Percentiles rank a stretch among this genome's conserved stretches.
These are phyloP conservation scores for Drosophila tripunctata DNA, from an alignment of 2,888 invertebrate species.

Conservation along the genomic window DNA sequence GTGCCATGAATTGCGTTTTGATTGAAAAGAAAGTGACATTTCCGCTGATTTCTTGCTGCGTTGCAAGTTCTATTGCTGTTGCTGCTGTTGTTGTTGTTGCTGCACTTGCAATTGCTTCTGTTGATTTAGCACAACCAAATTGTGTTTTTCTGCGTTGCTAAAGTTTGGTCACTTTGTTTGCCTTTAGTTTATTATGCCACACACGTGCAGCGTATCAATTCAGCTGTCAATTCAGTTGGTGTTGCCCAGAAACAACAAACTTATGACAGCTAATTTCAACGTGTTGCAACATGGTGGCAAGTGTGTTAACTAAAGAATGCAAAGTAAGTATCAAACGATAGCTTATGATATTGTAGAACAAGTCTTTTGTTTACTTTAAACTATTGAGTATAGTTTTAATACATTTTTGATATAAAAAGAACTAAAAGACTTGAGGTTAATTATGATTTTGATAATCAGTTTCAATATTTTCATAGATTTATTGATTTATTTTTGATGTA, in stretches of 20 bases:
- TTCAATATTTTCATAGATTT: too few species aligned
- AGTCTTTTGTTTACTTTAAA: too few species aligned
- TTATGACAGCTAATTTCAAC: conserved; percentile 49
- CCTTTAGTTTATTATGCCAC: conserved; percentile 4
- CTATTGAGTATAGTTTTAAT: too few species aligned
- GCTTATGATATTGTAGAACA: too few species aligned
- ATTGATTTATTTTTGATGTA: too few species aligned
- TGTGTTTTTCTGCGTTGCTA: conserved; percentile 36
- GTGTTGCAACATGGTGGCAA: conserved; percentile 13
- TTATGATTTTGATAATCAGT: too few species aligned
- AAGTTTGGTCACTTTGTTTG: conserved; percentile 38
- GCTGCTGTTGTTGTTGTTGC: conserved; percentile 6
- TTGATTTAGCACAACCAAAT: conserved; percentile 43
- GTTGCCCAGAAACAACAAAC: conserved; percentile 24
- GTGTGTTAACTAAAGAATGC: not conserved
- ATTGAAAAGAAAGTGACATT: conserved; percentile 81
- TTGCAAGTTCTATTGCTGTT: conserved; percentile 25
- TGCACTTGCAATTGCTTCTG: conserved; percentile 14
- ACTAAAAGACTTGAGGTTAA: too few species aligned
- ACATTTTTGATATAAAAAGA: too few species aligned
- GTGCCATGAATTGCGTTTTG: conserved; percentile 79
- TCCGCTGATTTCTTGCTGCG: conserved; percentile 69
- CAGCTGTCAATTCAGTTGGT: conserved; percentile 42
- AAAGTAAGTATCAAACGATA: too few species aligned
- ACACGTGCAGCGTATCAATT: conserved; percentile 24